Percentiles rank a stretch among this genome's conserved stretches.
phyloP scores from a whole-genome alignment of 2,888 invertebrate species.

The Fragum whitleyi region DNA sequence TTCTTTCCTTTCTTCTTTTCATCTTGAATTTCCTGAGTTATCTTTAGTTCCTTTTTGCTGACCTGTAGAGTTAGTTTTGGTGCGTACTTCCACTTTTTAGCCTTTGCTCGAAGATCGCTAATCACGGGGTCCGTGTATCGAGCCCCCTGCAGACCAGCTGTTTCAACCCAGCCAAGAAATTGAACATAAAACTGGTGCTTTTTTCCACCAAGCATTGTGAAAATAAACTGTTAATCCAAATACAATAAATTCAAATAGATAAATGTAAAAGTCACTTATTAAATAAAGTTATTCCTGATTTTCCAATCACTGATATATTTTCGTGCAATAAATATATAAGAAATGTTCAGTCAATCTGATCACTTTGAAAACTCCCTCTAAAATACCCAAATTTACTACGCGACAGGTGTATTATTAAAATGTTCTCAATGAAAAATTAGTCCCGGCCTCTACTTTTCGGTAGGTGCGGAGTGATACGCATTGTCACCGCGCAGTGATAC shows the following conservation, averaged over 20 bases:
- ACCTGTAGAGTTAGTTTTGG: constrained; percentile 89
- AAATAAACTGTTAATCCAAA: constrained; percentile 3
- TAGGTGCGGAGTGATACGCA: constrained; percentile 48
- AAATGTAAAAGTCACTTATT: neutral
- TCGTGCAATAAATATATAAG: neutral
- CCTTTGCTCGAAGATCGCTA: constrained; percentile 92
- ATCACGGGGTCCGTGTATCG: constrained; percentile 94
- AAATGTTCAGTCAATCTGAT: constrained; percentile 19
- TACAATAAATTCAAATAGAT: neutral
- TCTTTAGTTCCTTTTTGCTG: constrained; percentile 96
- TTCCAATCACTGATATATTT: neutral
- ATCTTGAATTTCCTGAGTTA: constrained; percentile 91
- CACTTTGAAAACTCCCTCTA: constrained; percentile 33
- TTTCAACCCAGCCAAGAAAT: constrained; percentile 97
- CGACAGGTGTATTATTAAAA: constrained; percentile 16
- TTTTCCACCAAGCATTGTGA: constrained; percentile 62
- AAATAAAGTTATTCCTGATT: neutral
- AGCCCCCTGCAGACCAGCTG: constrained; percentile 93
- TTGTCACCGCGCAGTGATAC: constrained; percentile 9
- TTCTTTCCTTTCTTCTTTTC: constrained; percentile 81
- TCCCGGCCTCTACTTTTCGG: constrained; percentile 18
- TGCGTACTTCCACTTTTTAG: constrained; percentile 92
- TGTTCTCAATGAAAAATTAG: constrained; percentile 52
- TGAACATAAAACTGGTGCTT: constrained; percentile 86
- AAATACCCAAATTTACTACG: constrained; percentile 44